Evolutionary conservation across 2,888 invertebrate genomes (phyloP), one percentile per base, ranked within the genome.

Genomic region (Trissoscelio sp.): DNA sequence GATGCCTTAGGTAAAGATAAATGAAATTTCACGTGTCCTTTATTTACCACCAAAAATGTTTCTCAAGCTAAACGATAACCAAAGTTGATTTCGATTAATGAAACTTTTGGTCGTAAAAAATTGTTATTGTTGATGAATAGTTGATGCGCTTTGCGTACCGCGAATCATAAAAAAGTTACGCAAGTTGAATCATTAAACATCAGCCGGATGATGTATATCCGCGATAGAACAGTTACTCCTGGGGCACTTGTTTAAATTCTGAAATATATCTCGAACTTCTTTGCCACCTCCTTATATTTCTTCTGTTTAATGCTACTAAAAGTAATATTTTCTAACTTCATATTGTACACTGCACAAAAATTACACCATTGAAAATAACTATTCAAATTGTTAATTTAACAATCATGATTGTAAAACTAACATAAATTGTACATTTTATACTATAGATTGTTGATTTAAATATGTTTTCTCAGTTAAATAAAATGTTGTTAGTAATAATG

Each of bases 111-210:
- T 34, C 9, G 12, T 12, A 37, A 28, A 42, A 69, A 69, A 66
- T 51, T 11, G 34, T 34, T 57, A 34, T 42, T 42, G 42, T 42
- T 42, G 6, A 42, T 57, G 39, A n/a, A 57, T 57, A 57, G 16
- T 18, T 18, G 0, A 58, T 22, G 7, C 12, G 5, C 16, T 66
- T 53, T 20, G 55, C 55, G 24, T 51, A 51, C n/a, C 20, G 48
- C 46, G 24, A 46, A 64, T 74, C 46, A 37, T 57, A 57, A 74
- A 74, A 55, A 66, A 64, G 57, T 57, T 58, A 39, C 37, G 24
- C 4, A 74, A 74, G 66, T 74, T 74, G 37, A 66, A 66, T 74
- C 74, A 55, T 66, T 58, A 48, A 74, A 46, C 37, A 57, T 46
- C 55, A 20, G 31, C 12, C 14, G 28, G 24, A 37, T 74, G 64